Percentiles rank a stretch among this genome's conserved stretches.
Conservation (phyloP, 2,113 vertebrate genomes). For the Anhinga anhinga region DNA sequence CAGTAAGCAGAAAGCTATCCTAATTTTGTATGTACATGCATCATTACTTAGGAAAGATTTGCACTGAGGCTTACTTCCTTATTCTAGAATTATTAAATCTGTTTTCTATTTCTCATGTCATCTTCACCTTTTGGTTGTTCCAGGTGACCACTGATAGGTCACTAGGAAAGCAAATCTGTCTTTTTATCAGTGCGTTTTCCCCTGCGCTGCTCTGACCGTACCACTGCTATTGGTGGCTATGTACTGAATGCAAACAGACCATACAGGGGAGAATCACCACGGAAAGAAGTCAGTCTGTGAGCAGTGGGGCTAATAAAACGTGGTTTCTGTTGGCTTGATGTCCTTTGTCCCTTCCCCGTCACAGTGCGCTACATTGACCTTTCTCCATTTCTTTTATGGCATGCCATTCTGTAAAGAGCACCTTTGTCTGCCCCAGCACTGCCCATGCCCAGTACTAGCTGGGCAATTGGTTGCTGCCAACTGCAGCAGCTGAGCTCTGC, state of each 20-base stretch:
- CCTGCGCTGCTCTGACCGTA: background rate
- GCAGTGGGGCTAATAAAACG: background rate
- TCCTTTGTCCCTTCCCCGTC: background rate
- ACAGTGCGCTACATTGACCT: fast-evolving
- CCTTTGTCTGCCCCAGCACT: background rate
- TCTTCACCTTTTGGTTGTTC: background rate
- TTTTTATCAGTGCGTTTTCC: background rate
- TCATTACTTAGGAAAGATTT: background rate
- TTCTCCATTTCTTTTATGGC: background rate
- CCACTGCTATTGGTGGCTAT: background rate
- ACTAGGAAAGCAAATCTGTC: background rate
- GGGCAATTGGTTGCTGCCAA: background rate
- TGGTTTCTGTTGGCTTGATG: background rate
- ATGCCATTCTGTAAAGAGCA: background rate
- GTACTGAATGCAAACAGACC: background rate
- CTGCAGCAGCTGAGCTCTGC: background rate
- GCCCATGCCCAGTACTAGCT: background rate
- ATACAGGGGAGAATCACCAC: background rate
- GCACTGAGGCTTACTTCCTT: background rate
- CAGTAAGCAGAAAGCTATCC: background rate
- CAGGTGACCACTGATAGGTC: background rate
- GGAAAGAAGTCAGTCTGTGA: background rate
- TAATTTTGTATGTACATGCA: background rate
- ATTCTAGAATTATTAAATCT: background rate
- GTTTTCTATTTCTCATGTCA: background rate